A percentile compares a stretch with the other conserved stretches of the same genome.
These are phyloP conservation scores for Echiichthys vipera DNA, from an alignment of 2,797 vertebrate genomes.

Conservation along the genomic window DNA sequence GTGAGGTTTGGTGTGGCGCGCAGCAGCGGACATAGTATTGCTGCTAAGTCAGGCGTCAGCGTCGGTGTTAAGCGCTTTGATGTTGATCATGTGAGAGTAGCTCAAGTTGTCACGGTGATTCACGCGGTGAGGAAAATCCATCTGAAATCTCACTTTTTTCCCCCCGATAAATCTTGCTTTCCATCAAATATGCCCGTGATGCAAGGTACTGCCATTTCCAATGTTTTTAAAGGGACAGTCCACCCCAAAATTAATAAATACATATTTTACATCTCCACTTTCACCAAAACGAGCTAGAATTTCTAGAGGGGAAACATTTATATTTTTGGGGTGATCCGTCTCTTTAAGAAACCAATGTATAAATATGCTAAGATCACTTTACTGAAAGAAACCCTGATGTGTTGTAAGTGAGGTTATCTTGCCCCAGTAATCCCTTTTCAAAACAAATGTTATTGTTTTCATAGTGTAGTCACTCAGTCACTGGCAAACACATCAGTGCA, in stretches of 20 bases:
- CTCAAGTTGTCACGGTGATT: conserved; percentile 26
- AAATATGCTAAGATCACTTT: not conserved
- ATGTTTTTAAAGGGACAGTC: no score
- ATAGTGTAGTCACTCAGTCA: not conserved
- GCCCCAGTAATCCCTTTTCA: no score
- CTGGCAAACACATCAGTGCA: not conserved
- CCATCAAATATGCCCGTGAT: conserved; percentile 1
- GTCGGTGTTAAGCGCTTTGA: conserved; percentile 10
- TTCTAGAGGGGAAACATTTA: no score
- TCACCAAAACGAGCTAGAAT: no score
- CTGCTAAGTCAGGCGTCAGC: not conserved
- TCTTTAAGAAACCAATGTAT: no score
- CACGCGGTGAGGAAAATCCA: conserved; percentile 21
- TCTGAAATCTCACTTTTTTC: not conserved
- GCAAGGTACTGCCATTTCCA: not conserved
- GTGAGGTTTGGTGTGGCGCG: not conserved
- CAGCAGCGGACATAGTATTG: not conserved
- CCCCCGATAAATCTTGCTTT: not conserved
- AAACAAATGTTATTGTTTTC: not conserved
- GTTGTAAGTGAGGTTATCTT: not conserved
- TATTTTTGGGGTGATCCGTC: no score
- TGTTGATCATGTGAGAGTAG: conserved; percentile 39
- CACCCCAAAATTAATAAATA: no score
- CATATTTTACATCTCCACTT: no score
- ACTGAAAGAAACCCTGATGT: not conserved